Evolutionary conservation across 2,888 invertebrate species (phyloP).

Genomic region (Ichneumon xanthorius): DNA sequence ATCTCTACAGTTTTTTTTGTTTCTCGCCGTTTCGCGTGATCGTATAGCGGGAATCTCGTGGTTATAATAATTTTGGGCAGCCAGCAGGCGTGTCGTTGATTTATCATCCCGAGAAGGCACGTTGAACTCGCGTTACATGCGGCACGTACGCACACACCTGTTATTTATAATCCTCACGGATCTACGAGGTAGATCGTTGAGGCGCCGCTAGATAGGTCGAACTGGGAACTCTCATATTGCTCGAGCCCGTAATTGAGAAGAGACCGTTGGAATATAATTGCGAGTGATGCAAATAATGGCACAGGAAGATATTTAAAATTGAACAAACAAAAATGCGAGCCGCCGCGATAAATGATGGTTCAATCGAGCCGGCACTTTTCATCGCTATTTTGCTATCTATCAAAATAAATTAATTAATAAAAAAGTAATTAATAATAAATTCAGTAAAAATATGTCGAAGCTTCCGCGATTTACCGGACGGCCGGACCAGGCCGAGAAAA

Average conservation of each 20-base stretch:
- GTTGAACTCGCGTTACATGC: constrained; percentile 67
- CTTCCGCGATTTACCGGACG: neutral
- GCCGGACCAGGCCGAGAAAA: neutral
- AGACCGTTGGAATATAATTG: neutral
- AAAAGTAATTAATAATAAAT: neutral
- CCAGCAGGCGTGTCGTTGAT: constrained; percentile 73
- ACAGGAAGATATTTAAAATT: neutral
- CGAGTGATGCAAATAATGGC: no score
- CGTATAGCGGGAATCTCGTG: constrained; percentile 46
- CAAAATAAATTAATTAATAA: neutral
- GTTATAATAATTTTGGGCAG: constrained; percentile 78
- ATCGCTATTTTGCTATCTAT: neutral
- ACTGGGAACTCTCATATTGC: neutral
- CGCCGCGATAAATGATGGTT: neutral
- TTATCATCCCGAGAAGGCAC: constrained; percentile 78
- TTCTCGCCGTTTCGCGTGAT: neutral
- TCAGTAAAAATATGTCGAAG: neutral
- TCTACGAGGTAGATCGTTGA: constrained; percentile 8
- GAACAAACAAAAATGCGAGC: neutral
- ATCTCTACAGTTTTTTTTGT: neutral
- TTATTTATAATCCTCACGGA: constrained; percentile 73
- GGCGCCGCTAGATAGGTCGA: neutral
- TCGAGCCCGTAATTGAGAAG: neutral
- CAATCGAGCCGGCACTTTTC: neutral
- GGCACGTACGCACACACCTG: constrained; percentile 62